Evolutionary conservation across 2,113 vertebrate species (phyloP).

Genomic region (Leptocoma aspasia): DNA sequence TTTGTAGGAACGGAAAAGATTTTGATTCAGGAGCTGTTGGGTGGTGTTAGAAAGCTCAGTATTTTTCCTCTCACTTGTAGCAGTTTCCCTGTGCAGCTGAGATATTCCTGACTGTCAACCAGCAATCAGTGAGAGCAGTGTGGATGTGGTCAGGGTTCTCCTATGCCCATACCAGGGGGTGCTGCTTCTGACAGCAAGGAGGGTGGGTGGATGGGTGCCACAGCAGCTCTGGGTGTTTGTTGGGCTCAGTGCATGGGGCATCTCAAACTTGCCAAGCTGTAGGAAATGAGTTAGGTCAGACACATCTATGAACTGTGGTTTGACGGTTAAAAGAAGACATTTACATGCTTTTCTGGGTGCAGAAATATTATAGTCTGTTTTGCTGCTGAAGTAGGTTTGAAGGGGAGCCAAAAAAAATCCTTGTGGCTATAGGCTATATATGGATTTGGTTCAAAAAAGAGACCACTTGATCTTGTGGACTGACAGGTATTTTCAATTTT

Average conservation of each 20-base stretch:
- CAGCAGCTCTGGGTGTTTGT: neutral
- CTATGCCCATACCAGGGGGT: neutral
- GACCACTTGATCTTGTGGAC: slow-evolving; percentile 39
- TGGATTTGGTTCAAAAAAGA: slow-evolving; percentile 15
- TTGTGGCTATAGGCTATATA: neutral
- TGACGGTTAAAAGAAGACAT: slow-evolving; percentile 48
- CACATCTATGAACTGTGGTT: neutral
- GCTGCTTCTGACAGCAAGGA: neutral
- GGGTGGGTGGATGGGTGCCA: neutral
- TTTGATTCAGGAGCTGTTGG: neutral
- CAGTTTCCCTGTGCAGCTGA: neutral
- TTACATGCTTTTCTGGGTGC: slow-evolving; percentile 1
- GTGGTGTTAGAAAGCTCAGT: neutral
- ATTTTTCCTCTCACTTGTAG: neutral
- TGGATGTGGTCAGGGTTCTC: neutral
- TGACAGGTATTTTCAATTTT: slow-evolving; percentile 48
- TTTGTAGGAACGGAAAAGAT: neutral
- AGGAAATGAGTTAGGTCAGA: neutral
- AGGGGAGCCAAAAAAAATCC: slow-evolving; percentile 23
- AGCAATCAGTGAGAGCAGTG: neutral
- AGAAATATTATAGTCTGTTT: neutral
- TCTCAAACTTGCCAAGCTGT: neutral
- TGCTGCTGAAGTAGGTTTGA: slow-evolving; percentile 21
- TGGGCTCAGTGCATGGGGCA: neutral
- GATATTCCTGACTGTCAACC: neutral